Conservation (phyloP, 1,140 invertebrate genomes). For the Agrilus planipennis region DNA sequence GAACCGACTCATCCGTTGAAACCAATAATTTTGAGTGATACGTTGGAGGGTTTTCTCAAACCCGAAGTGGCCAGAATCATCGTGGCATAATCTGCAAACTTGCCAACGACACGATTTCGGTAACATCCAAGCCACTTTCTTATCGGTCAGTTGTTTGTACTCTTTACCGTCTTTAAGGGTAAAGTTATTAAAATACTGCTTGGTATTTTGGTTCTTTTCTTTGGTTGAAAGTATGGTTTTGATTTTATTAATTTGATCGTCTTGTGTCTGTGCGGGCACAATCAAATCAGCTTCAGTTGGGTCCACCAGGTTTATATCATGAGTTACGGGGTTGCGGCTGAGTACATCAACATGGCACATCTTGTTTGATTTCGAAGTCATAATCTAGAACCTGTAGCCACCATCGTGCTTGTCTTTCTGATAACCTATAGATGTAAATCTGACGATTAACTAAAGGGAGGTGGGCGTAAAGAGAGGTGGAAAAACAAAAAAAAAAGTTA, state of each 20-base stretch:
- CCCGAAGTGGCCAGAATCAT: too few relatives aligned
- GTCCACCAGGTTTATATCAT: too few relatives aligned
- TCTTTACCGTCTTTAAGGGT: too few relatives aligned
- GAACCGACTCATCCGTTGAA: constrained; percentile 1
- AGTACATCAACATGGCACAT: constrained; percentile 26
- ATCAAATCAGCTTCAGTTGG: too few relatives aligned
- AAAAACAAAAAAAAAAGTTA: too few relatives aligned
- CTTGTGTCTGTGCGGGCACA: background rate
- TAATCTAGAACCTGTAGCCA: constrained; percentile 22
- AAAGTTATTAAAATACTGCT: too few relatives aligned
- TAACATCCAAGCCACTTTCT: background rate
- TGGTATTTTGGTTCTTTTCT: too few relatives aligned
- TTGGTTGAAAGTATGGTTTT: too few relatives aligned
- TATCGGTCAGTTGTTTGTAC: background rate
- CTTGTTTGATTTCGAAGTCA: constrained; percentile 19
- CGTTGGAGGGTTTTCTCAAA: constrained; percentile 19
- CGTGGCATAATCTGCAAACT: background rate
- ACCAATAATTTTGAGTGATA: constrained; percentile 1
- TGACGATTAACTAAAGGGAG: too few relatives aligned
- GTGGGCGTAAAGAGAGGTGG: too few relatives aligned
- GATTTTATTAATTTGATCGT: background rate
- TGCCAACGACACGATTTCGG: background rate
- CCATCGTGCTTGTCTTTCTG: too few relatives aligned
- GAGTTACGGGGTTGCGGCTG: constrained; percentile 20
- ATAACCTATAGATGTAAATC: too few relatives aligned